These are phyloP conservation scores for Eretmochelys imbricata DNA, from an alignment of 2,113 vertebrate genomes.

Conservation along the genomic window DNA sequence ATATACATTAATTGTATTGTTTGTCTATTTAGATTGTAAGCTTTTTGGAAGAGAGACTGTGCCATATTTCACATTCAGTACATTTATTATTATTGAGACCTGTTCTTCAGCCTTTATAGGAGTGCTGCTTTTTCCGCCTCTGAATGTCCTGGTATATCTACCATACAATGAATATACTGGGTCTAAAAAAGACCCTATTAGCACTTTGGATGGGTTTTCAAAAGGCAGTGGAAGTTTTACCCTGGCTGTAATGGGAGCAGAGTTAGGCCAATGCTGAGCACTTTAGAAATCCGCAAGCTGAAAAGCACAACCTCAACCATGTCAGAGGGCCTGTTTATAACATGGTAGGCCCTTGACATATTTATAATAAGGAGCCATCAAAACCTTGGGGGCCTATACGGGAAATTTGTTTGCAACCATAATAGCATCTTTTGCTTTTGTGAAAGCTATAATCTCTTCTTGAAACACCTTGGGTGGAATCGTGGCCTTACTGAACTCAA, in stretches of 20 bases:
- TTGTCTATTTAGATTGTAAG: background rate
- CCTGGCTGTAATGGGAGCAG: background rate
- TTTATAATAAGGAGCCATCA: background rate
- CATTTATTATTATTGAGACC: background rate
- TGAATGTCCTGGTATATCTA: background rate
- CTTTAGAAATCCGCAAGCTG: background rate
- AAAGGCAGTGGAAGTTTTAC: background rate
- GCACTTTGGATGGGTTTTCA: background rate
- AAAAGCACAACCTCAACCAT: background rate
- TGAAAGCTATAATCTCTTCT: background rate
- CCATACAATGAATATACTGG: background rate
- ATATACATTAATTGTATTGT: background rate
- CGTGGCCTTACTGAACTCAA: background rate
- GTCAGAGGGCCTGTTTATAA: background rate
- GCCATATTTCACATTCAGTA: background rate
- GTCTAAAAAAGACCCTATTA: fast-evolving
- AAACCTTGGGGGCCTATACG: background rate
- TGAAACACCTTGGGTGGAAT: background rate
- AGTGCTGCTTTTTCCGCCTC: background rate
- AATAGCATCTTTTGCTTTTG: background rate
- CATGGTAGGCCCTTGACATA: background rate
- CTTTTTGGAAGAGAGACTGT: background rate
- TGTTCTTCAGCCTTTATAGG: background rate
- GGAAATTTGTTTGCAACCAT: background rate
- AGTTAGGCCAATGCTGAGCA: background rate